These are phyloP conservation scores for Drosophila stalkeri DNA, from an alignment of 2,888 invertebrate genomes.

Conservation along the genomic window DNA sequence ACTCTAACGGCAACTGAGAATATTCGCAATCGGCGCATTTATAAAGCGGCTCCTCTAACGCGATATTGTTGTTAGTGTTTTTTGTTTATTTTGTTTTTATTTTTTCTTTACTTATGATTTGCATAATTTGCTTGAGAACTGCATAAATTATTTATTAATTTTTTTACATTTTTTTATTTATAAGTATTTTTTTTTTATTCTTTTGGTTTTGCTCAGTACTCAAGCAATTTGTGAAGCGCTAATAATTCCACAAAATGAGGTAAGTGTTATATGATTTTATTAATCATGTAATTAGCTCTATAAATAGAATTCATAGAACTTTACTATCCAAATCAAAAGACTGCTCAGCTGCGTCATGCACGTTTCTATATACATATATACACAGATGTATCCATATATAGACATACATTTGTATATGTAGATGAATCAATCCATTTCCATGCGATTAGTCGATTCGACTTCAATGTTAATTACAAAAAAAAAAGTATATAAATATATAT, in stretches of 20 bases:
- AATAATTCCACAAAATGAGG: constrained; percentile 45
- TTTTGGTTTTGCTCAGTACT: constrained; percentile 19
- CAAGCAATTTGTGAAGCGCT: constrained; percentile 15
- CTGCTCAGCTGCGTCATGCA: background rate
- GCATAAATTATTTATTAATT: background rate
- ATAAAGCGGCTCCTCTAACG: constrained; percentile 14
- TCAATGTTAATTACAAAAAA: background rate
- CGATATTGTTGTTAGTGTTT: constrained; percentile 9
- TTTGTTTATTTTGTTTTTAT: background rate
- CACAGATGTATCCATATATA: background rate
- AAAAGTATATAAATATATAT: background rate
- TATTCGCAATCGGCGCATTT: constrained; percentile 13
- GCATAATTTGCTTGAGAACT: constrained; percentile 6
- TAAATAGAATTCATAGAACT: background rate
- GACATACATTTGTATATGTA: background rate
- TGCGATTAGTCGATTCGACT: background rate
- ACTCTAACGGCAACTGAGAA: constrained; percentile 1
- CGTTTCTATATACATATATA: background rate
- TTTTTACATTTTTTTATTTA: constrained; percentile 3
- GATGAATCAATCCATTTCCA: constrained; percentile 1
- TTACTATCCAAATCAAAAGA: background rate
- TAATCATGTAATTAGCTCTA: background rate
- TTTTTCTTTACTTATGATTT: background rate
- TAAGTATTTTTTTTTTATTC: background rate
- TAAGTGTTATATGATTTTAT: constrained; percentile 33